Evolutionary conservation across 2,113 vertebrate genomes (phyloP), one percentile per base, ranked within the genome.

Genomic region (Pterophyllum scalare): DNA sequence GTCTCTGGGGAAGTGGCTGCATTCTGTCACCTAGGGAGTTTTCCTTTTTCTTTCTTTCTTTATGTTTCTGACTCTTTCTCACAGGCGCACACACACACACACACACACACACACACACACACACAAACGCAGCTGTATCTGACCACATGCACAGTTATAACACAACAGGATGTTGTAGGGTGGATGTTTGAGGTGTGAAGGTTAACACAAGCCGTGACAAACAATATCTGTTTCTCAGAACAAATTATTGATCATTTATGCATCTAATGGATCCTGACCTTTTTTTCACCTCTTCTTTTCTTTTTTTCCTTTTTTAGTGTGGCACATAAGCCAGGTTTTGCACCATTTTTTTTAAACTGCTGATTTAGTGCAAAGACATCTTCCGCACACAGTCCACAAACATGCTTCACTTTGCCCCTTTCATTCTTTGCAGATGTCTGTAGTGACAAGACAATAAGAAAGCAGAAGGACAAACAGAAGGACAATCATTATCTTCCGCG

Each of bases 111-210:
- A 60, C 40, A 62, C 24, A 74, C 43, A 38, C 54, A 79, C 75
- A 61, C 31, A 79, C 28, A 67, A 7, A 59, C 19, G 75, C 88
- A 92, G 91, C 91, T 92, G 90, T 90, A 81, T 92, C 67, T 91
- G 91, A 89, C 93, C 91, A 90, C 94, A 92, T 79, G 82, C 84
- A 76, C 79, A 79, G 79, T 89, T 90, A 80, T 83, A 88, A 90
- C 90, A 93, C 92, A 93, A 94, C 94, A 94, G 94, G 94, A 94
- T 93, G 94, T 91, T 86, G 75, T 76, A 83, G 86, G 91, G 89
- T 93, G 88, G 91, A 89, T 93, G 87, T 91, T 60, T 79, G 89
- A 91, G 89, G 94, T 94, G 91, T 85, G 89, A 93, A 91, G 77
- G 58, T 93, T 92, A 76, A 86, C 86, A 92, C 84, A 88, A 82